These are phyloP conservation scores for Pipa parva DNA, from an alignment of 2,113 vertebrate species.

Conservation along the genomic window DNA sequence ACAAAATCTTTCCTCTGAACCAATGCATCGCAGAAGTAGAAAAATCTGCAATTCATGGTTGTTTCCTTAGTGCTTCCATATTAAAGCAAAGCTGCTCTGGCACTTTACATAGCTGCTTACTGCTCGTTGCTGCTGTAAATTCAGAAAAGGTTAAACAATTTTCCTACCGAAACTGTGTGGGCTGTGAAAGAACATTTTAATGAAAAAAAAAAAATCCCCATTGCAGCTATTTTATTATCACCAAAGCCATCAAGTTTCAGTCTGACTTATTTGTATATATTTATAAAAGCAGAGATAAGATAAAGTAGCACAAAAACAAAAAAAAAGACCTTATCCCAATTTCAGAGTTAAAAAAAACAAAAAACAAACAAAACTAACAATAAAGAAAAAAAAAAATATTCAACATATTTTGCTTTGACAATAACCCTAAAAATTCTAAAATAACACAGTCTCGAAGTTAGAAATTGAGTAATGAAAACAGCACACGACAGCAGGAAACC, in stretches of 20 bases:
- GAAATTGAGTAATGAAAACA: neutral
- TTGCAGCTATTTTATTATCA: slow-evolving; percentile 91
- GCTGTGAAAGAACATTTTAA: slow-evolving; percentile 92
- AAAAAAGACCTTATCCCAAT: slow-evolving; percentile 64
- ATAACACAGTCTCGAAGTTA: neutral
- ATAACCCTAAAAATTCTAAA: slow-evolving; percentile 8
- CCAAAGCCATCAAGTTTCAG: slow-evolving; percentile 97
- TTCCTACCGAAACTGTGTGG: slow-evolving; percentile 97
- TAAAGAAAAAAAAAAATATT: slow-evolving; percentile 37
- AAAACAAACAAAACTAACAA: no score
- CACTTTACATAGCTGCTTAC: slow-evolving; percentile 56
- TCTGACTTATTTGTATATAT: slow-evolving; percentile 97
- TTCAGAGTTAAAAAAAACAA: slow-evolving; percentile 53
- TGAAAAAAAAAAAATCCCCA: slow-evolving; percentile 96
- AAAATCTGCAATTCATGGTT: slow-evolving; percentile 49
- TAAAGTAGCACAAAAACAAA: slow-evolving; percentile 68
- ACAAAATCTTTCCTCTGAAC: neutral
- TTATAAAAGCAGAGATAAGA: slow-evolving; percentile 95
- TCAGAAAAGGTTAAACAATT: slow-evolving; percentile 89
- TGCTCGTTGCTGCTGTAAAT: slow-evolving; percentile 17
- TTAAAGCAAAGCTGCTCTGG: slow-evolving; percentile 38
- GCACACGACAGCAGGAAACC: slow-evolving; percentile 6
- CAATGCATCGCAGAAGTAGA: slow-evolving; percentile 43
- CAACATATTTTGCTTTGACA: slow-evolving; percentile 12
- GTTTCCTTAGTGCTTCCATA: slow-evolving; percentile 38